phyloP scores from a whole-genome alignment of 1,140 invertebrate genomes.

The Drosophila gunungcola region DNA sequence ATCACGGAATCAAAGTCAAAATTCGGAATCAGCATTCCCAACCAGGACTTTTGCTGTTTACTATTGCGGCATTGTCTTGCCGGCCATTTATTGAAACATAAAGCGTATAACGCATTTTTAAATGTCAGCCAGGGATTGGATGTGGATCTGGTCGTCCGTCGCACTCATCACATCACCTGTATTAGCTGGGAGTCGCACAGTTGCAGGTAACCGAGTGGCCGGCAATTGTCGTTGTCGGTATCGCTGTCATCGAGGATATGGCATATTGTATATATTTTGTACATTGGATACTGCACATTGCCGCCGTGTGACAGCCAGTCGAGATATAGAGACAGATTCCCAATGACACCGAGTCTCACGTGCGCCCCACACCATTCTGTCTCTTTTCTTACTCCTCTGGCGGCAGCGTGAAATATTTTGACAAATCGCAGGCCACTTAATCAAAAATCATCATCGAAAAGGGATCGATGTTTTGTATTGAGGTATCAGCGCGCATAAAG shows the following conservation, averaged over 20 bases:
- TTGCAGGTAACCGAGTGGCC: constrained; percentile 77
- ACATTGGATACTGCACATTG: constrained; percentile 8
- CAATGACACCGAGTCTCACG: constrained; percentile 68
- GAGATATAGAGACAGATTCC: constrained; percentile 55
- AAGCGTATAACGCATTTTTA: constrained; percentile 73
- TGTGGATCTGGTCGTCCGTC: constrained; percentile 15
- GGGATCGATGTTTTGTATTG: constrained; percentile 82
- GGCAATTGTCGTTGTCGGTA: constrained; percentile 53
- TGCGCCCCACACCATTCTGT: constrained; percentile 35
- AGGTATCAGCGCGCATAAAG: constrained; percentile 65
- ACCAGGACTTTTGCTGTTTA: constrained; percentile 52
- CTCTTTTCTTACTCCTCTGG: constrained; percentile 16
- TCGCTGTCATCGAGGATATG: constrained; percentile 14
- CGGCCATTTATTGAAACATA: constrained; percentile 76
- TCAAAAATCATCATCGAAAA: constrained; percentile 82
- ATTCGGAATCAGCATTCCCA: constrained; percentile 44
- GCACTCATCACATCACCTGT: constrained; percentile 21
- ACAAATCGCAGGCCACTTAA: constrained; percentile 84
- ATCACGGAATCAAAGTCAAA: constrained; percentile 34
- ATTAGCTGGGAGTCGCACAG: constrained; percentile 65
- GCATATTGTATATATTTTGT: constrained; percentile 5
- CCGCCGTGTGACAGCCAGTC: constrained; percentile 34
- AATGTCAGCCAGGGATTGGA: constrained; percentile 61
- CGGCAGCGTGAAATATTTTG: constrained; percentile 81
- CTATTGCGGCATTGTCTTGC: constrained; percentile 64